Base-by-base conservation (phyloP, 1,140 invertebrate species). In the Drosophila pseudoobscura region DNA sequence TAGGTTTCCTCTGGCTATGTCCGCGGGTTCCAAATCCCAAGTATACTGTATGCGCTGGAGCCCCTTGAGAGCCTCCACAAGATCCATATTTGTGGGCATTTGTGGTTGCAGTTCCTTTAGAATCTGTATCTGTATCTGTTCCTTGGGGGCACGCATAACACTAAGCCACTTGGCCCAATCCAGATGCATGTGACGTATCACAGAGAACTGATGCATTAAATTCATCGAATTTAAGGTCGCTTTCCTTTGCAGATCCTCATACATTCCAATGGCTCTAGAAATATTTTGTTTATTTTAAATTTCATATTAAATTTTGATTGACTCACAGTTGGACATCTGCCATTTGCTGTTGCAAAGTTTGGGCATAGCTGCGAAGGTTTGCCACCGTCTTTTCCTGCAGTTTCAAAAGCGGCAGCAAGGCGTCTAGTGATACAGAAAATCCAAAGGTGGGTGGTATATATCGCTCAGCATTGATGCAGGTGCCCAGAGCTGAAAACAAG, bases 131-230 rank as follows among this genome's bases (percentile, higher is more conserved):
- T 56, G 43, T 9, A 11, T 6, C 1, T 1, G 2, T 17, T 31
- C 54, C 3, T 9, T 20, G 2, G 22, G 2, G 1, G 13, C n/a
- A 6, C 17, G 20, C 39, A 56, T 44, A 3, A 56, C 9, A 24
- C 15, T 7, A 6, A 44, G 9, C 54, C 35, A 56, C 24, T 56
- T 56, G 20, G 24, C 39, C 35, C 54, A 56, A 26, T 56, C 54
- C 39, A 26, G 43, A 7, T 56, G 39, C 41, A 56, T 44, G 35
- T 45, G 54, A 22, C 54, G 54, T 9, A 39, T 5, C 31, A 41
- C n/a, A 2, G n/a, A 11, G 20, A 31, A 54, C 35, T 35, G n/a
- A 11, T 54, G 13, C 2, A 20, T 8, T 3, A 6, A 4, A 22
- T 35, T 31, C 9, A 13, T 4, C 0, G 8, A 0, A 9, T 54